Evolutionary conservation across 2,888 invertebrate genomes (phyloP), one percentile per base, ranked within the genome.

Genomic region (Ectemnius cavifrons): DNA sequence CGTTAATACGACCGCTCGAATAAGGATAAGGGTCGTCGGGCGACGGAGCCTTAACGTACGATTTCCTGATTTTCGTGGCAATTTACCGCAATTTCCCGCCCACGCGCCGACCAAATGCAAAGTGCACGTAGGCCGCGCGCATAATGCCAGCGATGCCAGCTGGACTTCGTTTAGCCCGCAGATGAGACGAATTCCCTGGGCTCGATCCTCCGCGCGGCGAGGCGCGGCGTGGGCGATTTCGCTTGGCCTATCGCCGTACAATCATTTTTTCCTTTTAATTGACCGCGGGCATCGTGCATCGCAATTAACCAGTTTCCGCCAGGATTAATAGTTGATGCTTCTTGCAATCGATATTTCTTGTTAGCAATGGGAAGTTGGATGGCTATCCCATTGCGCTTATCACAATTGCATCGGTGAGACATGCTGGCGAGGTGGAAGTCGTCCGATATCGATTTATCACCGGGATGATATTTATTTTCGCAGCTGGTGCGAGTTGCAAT

Each of bases 21-120:
- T 71, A 69, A 64, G 66, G 63, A 69, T 57, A 63, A 23, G 28
- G 37, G 14, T 18, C 69, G 59, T 16, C 27, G 68, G 62, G 68
- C 67, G 69, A 52, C 52, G 14, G n/a, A 16, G 52, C 65, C 59
- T 71, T 73, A 79, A 78, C 67, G 72, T 81, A 85, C 85, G 83
- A 85, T 87, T 88, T 88, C 86, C 86, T 86, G 86, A 88, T 88
- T 88, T 88, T 86, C 87, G 85, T 84, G 82, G 85, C 83, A 86
- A 88, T 88, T 88, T 86, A 86, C 85, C 81, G 88, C 87, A 88
- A 88, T 88, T 88, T 85, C 78, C 77, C 84, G 83, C 86, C 88
- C 84, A 86, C 88, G 82, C 77, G 65, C 67, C 56, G 73, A 76
- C 79, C 83, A 83, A 85, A 86, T 79, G 85, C 81, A 84, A 85